phyloP scores from a whole-genome alignment of 2,888 invertebrate species.

The Pandemis cinnamomeana region DNA sequence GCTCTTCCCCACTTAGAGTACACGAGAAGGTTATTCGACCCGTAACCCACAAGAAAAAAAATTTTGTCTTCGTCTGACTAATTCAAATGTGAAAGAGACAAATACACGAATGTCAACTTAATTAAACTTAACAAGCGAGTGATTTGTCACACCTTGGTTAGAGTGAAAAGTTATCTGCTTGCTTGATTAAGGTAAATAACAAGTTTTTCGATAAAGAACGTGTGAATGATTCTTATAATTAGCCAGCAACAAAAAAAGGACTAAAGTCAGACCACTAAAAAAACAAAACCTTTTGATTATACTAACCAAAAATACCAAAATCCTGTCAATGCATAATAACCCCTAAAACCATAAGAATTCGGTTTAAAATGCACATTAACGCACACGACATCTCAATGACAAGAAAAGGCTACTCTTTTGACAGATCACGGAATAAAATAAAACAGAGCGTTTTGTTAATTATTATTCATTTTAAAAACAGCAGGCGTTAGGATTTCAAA shows the following conservation, averaged over 20 bases:
- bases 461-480: constrained; percentile 43
- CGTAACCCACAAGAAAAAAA: too few relatives aligned
- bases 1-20: too few relatives aligned
- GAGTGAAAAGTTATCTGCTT: too few relatives aligned
- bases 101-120: too few relatives aligned
- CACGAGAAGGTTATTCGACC: too few relatives aligned
- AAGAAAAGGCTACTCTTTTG: constrained; percentile 60
- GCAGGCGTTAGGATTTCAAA: constrained; percentile 47
- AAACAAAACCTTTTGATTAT: background rate
- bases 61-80: too few relatives aligned
- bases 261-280: background rate
- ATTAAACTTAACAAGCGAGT: too few relatives aligned
- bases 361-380: constrained; percentile 27
- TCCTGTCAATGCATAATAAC: background rate
- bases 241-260: background rate
- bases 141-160: too few relatives aligned
- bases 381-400: constrained; percentile 59
- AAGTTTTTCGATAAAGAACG: too few relatives aligned
- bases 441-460: constrained; percentile 57
- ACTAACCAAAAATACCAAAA: background rate
- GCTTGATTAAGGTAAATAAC: too few relatives aligned
- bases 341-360: background rate
- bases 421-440: constrained; percentile 65
- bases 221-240: too few relatives aligned
- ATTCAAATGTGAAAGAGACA: too few relatives aligned